Conservation (phyloP, 1,140 invertebrate species). For the Aphelinus certus region DNA sequence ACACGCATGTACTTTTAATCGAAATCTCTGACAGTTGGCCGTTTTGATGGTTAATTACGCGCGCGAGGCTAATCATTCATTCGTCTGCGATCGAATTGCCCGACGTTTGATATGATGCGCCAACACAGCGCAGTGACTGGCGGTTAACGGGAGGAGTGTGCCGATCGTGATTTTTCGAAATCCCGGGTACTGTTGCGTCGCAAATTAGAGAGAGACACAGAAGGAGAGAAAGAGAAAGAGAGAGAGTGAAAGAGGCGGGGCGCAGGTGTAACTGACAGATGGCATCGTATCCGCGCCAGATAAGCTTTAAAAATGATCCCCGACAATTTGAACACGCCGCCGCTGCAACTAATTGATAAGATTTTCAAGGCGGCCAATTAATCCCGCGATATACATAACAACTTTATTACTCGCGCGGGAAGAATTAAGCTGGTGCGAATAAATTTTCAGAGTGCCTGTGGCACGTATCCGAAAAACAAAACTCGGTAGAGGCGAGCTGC, state of each 20-base stretch:
- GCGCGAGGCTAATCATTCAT: neutral
- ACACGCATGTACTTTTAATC: conserved; percentile 35
- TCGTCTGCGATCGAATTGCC: neutral
- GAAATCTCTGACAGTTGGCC: conserved; percentile 3
- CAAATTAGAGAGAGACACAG: conserved; percentile 3
- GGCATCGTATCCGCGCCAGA: conserved; percentile 52
- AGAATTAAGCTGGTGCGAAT: no score
- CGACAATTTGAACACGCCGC: no score
- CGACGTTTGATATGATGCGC: neutral
- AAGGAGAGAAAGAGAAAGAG: no score
- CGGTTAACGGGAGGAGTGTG: neutral
- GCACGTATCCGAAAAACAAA: no score
- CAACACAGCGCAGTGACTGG: neutral
- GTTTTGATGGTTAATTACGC: conserved; percentile 28
- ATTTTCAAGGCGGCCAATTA: conserved; percentile 12
- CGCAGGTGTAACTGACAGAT: conserved; percentile 59
- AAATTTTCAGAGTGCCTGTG: no score
- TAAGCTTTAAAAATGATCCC: conserved; percentile 19
- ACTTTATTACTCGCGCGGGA: no score
- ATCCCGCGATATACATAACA: no score
- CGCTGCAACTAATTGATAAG: conserved; percentile 45
- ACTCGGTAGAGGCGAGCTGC: no score
- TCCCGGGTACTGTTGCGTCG: no score
- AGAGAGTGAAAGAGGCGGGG: neutral
- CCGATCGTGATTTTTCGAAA: no score